Evolutionary conservation across 2,888 invertebrate species (phyloP), one percentile per base, ranked within the genome.

Genomic region (Drosophila neonasuta): DNA sequence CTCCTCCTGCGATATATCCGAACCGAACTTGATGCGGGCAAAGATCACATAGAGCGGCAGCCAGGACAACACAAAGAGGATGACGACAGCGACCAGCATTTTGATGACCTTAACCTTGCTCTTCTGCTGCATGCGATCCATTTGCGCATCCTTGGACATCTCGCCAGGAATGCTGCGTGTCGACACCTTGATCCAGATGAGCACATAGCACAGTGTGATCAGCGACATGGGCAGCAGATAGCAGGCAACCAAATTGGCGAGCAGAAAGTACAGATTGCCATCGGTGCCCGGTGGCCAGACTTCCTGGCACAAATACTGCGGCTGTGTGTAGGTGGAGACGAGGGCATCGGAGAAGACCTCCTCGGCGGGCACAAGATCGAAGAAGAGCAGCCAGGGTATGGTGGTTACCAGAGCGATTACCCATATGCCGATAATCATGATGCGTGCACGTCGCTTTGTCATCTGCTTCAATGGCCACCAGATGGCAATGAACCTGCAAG

Each of bases 381-480:
- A 98, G 92, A 95, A 97, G 59, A 98, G 92, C 10, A 96, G 95
- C 97, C 97, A 97, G 0, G 98, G 98, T 1, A 96, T 94, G 63
- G 97, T 97, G 65, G 96, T 95, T 42, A 95, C 93, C 73, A 96
- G 92, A 1, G 97, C 96, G 79, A 96, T 94, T 88, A 96, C 93
- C 98, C 98, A 98, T 88, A 97, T 97, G 88, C 96, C 92, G 67
- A 96, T 92, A 84, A 98, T 97, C 93, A 97, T 96, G 90, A 96
- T 92, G 57, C 97, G 93, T 9, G 97, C 97, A 15, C 97, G 94
- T 59, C 95, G 93, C 88, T 96, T 96, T 49, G 97, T 97, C 91
- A 98, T 96, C 91, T 97, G 97, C 88, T 96, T 96, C 85, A 98
- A 91, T 2, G 97, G 97, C 95, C 97, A 97, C 96, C 98, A 97